Evolutionary conservation across 2,797 vertebrate genomes (phyloP).

Genomic region (Galagoides demidoff): DNA sequence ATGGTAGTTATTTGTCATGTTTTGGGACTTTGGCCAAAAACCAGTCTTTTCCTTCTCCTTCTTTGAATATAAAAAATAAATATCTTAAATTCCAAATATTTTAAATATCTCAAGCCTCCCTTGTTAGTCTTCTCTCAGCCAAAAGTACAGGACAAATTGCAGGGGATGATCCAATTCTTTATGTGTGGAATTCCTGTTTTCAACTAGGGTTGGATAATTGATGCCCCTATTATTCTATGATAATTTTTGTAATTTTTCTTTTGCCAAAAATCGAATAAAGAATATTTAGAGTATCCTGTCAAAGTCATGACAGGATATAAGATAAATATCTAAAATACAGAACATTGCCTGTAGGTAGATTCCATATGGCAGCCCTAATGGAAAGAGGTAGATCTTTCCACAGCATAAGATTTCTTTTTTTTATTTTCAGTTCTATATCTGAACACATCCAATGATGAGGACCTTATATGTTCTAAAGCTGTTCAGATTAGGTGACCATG

Average conservation of each 20-base stretch:
- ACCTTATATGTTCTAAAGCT: background rate
- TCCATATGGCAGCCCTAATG: background rate
- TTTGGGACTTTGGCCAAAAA: background rate
- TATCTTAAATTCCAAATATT: background rate
- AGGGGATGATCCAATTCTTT: background rate
- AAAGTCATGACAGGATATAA: background rate
- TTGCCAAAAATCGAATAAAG: background rate
- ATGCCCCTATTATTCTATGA: background rate
- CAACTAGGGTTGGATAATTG: background rate
- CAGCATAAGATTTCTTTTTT: background rate
- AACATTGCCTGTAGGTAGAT: background rate
- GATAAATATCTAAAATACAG: background rate
- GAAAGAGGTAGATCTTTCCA: background rate
- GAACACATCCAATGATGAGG: background rate
- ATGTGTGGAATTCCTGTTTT: conserved; percentile 9
- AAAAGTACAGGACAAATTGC: background rate
- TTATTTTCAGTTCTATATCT: background rate
- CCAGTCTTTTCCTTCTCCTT: background rate
- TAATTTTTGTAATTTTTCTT: background rate
- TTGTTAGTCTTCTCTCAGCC: background rate
- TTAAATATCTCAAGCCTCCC: background rate
- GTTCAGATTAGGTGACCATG: background rate
- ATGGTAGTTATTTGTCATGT: background rate
- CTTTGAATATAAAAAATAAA: conserved; percentile 10
- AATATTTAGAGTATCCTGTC: background rate